These are phyloP conservation scores for Pristionchus fissidentatus DNA, from an alignment of 2,888 invertebrate species.

Conservation along the genomic window DNA sequence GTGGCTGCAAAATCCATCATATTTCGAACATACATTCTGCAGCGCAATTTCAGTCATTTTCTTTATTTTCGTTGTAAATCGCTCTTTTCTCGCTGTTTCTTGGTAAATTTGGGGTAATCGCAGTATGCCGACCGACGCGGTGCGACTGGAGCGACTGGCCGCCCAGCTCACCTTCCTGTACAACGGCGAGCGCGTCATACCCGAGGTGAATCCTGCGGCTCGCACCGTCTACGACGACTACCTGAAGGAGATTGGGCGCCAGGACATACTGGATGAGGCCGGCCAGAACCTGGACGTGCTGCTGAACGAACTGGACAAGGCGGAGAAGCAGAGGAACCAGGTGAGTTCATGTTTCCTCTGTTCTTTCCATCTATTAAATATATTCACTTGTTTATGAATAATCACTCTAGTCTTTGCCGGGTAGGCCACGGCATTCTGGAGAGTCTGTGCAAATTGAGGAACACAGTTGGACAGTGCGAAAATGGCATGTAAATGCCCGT, in stretches of 20 bases:
- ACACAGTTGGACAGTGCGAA: too few species aligned
- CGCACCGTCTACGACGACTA: not conserved
- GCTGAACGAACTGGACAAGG: not conserved
- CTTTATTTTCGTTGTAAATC: not conserved
- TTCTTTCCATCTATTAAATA: too few species aligned
- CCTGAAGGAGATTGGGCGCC: not conserved
- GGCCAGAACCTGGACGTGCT: not conserved
- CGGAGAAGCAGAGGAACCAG: not conserved
- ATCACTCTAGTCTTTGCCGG: too few species aligned
- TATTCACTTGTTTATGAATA: too few species aligned
- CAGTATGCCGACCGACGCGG: not conserved
- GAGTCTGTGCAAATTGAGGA: too few species aligned
- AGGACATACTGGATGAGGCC: not conserved
- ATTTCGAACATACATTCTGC: not conserved
- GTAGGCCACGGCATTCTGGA: too few species aligned
- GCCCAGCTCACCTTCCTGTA: not conserved
- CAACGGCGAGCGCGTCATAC: not conserved
- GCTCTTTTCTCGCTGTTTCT: not conserved
- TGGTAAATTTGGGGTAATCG: not conserved
- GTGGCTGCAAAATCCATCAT: not conserved
- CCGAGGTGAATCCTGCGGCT: not conserved
- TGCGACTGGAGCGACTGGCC: not conserved
- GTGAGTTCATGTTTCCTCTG: too few species aligned
- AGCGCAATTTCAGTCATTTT: not conserved
- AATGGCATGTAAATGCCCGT: too few species aligned